Evolutionary conservation across 2,888 invertebrate species (phyloP).

Genomic region (Tipula confusa): DNA sequence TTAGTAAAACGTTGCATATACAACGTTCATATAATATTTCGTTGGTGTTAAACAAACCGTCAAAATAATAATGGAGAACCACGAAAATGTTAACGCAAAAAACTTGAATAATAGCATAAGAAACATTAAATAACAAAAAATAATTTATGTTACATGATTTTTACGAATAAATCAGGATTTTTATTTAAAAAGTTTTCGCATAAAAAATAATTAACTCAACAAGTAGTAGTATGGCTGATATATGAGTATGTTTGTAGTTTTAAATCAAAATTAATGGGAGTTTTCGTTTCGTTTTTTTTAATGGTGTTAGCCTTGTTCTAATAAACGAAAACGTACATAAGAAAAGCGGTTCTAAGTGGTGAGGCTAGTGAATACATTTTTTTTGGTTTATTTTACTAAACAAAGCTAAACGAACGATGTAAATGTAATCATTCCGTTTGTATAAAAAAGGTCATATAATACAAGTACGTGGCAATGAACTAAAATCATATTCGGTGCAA

Average conservation of each 20-base stretch:
- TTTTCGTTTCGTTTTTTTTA: background rate
- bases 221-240: background rate
- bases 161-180: constrained; percentile 3
- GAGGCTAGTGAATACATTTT: too few relatives aligned
- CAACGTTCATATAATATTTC: too few relatives aligned
- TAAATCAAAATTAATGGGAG: background rate
- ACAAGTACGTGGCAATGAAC: too few relatives aligned
- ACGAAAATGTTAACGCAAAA: background rate
- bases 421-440: too few relatives aligned
- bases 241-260: too few relatives aligned
- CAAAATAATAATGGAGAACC: background rate
- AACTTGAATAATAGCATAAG: background rate
- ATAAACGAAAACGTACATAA: background rate
- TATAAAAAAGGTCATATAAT: too few relatives aligned
- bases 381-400: too few relatives aligned
- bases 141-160: background rate
- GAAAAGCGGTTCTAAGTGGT: too few relatives aligned
- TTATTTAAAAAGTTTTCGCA: constrained; percentile 12
- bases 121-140: background rate
- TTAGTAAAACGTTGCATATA: background rate
- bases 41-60: background rate
- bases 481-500: too few relatives aligned
- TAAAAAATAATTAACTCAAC: constrained; percentile 20
- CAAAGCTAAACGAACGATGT: too few relatives aligned
- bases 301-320: background rate